These are phyloP conservation scores for Thalassoma bifasciatum DNA, from an alignment of 2,113 vertebrate genomes.

Conservation along the genomic window DNA sequence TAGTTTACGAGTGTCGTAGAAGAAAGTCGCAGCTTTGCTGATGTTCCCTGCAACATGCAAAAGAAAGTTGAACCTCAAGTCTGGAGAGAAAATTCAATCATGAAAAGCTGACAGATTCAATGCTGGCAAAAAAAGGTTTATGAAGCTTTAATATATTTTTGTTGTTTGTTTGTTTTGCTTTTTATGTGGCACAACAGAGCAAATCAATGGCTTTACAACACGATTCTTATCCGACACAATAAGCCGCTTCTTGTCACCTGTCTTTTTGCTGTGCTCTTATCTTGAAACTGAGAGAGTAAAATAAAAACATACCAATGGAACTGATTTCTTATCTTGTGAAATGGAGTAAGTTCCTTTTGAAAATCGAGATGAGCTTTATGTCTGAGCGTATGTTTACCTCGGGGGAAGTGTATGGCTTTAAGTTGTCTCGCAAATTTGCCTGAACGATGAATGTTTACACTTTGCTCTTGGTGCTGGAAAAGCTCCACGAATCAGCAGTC, in stretches of 20 bases:
- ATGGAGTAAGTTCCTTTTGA: conserved; percentile 30
- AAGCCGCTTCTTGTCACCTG: conserved; percentile 44
- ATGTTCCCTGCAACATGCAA: conserved; percentile 61
- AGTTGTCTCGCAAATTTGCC: conserved; percentile 74
- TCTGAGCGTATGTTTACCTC: conserved; percentile 70
- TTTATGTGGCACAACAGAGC: conserved; percentile 64
- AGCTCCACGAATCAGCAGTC: conserved; percentile 83
- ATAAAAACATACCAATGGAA: conserved; percentile 66
- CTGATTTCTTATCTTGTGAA: conserved; percentile 23
- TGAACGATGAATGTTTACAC: conserved; percentile 76
- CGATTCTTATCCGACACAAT: conserved; percentile 65
- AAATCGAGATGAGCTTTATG: conserved; percentile 45
- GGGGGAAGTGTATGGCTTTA: conserved; percentile 84
- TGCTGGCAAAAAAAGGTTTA: conserved; percentile 65
- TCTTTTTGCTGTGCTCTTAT: conserved; percentile 73
- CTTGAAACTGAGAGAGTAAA: conserved; percentile 59
- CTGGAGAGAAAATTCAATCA: conserved; percentile 45
- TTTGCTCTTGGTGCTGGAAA: conserved; percentile 78
- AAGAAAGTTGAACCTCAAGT: conserved; percentile 34
- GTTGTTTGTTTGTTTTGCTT: conserved; percentile 22
- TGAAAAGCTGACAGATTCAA: conserved; percentile 70
- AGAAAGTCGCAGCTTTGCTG: conserved; percentile 44
- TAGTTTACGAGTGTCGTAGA: conserved; percentile 43
- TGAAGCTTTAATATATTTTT: conserved; percentile 73
- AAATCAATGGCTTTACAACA: conserved; percentile 76